phyloP scores from a whole-genome alignment of 2,888 invertebrate genomes.

The Pandemis corylana region DNA sequence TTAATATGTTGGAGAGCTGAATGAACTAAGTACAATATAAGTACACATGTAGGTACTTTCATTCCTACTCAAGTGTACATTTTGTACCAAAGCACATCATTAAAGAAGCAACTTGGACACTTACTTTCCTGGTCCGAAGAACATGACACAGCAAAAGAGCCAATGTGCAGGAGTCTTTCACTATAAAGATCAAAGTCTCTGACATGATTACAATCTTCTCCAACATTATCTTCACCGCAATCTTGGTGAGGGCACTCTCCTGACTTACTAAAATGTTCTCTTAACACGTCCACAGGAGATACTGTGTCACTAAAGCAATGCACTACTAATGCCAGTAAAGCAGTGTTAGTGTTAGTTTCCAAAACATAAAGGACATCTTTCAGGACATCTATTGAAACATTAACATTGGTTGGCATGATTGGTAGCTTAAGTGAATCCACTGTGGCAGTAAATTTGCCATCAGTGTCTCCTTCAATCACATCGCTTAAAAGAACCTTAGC shows the following conservation, averaged over 20 bases:
- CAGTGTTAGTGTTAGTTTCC: constrained; percentile 88
- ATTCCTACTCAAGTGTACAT: no score
- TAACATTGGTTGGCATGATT: constrained; percentile 76
- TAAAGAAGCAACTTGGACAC: constrained; percentile 44
- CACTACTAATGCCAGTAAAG: constrained; percentile 84
- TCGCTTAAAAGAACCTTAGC: constrained; percentile 77
- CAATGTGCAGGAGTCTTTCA: constrained; percentile 88
- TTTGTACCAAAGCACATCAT: no score
- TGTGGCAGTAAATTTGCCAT: constrained; percentile 75
- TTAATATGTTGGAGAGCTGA: no score
- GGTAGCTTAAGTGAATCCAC: constrained; percentile 68
- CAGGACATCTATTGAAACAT: constrained; percentile 85
- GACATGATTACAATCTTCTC: constrained; percentile 80
- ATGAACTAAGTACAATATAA: no score
- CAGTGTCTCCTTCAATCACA: constrained; percentile 70
- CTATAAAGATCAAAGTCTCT: constrained; percentile 88
- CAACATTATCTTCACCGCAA: constrained; percentile 54
- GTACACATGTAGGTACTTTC: no score
- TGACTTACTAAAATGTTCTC: constrained; percentile 58
- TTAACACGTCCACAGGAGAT: constrained; percentile 65
- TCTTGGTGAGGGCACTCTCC: constrained; percentile 59
- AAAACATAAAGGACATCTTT: constrained; percentile 86
- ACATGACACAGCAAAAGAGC: constrained; percentile 88
- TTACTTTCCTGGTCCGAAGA: constrained; percentile 76
- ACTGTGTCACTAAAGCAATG: constrained; percentile 67